Evolutionary conservation across 2,797 vertebrate species (phyloP).

Genomic region (Danionella dracula): DNA sequence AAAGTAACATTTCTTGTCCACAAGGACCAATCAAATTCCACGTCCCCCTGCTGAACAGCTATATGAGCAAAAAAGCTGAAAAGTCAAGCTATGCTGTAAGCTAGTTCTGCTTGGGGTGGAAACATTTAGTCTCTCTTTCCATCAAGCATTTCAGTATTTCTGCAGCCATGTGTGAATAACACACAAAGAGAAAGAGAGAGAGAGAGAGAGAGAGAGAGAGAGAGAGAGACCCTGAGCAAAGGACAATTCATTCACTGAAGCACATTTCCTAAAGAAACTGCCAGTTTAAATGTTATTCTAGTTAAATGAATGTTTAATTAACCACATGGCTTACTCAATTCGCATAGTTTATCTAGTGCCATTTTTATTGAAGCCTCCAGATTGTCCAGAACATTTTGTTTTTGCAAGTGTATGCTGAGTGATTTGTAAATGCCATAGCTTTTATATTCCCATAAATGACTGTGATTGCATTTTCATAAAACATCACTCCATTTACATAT

Average conservation of each 20-base stretch:
- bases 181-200: neutral
- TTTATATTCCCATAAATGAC: neutral
- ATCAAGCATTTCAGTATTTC: neutral
- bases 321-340: neutral
- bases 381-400: neutral
- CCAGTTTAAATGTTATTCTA: neutral
- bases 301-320: neutral
- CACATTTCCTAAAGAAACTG: neutral
- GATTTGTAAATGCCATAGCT: neutral
- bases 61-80: neutral
- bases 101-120: neutral
- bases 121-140: neutral
- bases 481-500: too few species aligned
- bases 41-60: conserved; percentile 22
- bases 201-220: neutral
- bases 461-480: neutral
- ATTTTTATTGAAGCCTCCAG: neutral
- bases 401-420: neutral
- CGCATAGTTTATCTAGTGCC: neutral
- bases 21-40: conserved; percentile 34
- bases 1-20: conserved; percentile 21
- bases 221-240: neutral
- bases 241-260: neutral
- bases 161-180: neutral
- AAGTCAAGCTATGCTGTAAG: conserved; percentile 24